Evolutionary conservation across 2,888 invertebrate species (phyloP), one percentile per base, ranked within the genome.

Genomic region (Limenitis camilla): DNA sequence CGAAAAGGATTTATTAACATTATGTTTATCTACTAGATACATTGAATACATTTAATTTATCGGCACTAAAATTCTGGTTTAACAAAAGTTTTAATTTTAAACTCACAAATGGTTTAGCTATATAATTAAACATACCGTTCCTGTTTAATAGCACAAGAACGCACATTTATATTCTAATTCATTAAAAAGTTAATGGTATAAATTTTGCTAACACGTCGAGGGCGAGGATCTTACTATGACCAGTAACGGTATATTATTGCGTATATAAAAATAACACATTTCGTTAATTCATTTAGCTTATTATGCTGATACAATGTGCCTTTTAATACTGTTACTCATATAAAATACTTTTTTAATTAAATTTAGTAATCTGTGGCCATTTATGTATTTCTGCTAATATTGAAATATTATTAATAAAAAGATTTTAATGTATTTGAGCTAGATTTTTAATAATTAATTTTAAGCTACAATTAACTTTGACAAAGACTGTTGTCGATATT

Each of bases 401-500:
- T n/a, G 9, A 36, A 30, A 36, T 45, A 36, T 28, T 36, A 6
- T 31, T 31, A 31, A 41, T n/a, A 19, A 30, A 32, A 27, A 8
- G 35, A 44, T 3, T 27, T 36, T 29, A 40, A 6, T 40, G 28
- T 49, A 30, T 38, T 10, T 40, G 30, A 29, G 40, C 36, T 54
- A 54, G 36, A 11, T 31, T 11, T 54, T 11, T 54, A 30, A 54
- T 50, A 48, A 55, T 52, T 46, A 53, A 53, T 55, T 31, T 43
- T 33, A 47, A 36, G 41, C 35, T 44, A 30, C 30, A 29, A 36
- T 43, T 58, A 55, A 53, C 39, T 56, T 74, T 75, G 72, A 74
- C 64, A 69, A 68, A 77, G 76, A 78, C 80, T 80, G 76, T 78
- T 78, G 74, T 79, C 66, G 63, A 68, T 71, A 68, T 67, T 62